Base-by-base conservation (phyloP, 2,113 vertebrate genomes). In the Colinus virginianus region DNA sequence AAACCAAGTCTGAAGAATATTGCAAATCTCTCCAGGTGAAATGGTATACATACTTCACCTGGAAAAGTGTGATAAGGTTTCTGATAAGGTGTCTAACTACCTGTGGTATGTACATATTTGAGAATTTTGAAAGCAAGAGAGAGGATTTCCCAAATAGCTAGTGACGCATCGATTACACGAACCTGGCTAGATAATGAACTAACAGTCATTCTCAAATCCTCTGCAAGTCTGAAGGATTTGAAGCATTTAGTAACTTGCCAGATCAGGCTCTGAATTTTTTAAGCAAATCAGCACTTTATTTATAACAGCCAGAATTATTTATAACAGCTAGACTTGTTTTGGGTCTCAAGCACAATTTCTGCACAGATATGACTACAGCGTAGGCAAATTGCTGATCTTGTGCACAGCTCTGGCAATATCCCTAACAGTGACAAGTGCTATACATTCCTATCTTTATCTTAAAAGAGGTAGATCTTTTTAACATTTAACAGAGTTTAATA, bases 251-350 rank as follows among this genome's bases (percentile, higher is more conserved):
- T 59, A 74, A 40, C 19, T 74, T 82, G 36, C 55, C 71, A 91
- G 59, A 91, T 74, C 42, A 80, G 55, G 23, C 8, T 93, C 32
- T 22, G 51, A 9, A 6, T 70, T 94, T 85, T 78, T 93, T 43
- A 90, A 90, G 64, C 55, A 93, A 90, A 90, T 80, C 78, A 80
- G 68, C 49, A 49, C 46, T 87, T 80, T 95, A 91, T 89, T 95
- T 91, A 38, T n/a, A 91, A 51, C 36, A 74, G 75, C 71, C 76
- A 87, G 81, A 90, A 85, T 93, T 95, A 95, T 94, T 95, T 95
- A 91, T 93, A 85, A 63, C 82, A 67, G 20, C 61, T 70, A 93
- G 79, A 91, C 88, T 76, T 91, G 71, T 91, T 34, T 34, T 77
- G 90, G 71, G 51, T 94, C 79, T 79, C 74, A 84, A 90, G 87